Evolutionary conservation across 2,113 vertebrate genomes (phyloP), one percentile per base, ranked within the genome.

Genomic region (Brienomyrus brachyistius): DNA sequence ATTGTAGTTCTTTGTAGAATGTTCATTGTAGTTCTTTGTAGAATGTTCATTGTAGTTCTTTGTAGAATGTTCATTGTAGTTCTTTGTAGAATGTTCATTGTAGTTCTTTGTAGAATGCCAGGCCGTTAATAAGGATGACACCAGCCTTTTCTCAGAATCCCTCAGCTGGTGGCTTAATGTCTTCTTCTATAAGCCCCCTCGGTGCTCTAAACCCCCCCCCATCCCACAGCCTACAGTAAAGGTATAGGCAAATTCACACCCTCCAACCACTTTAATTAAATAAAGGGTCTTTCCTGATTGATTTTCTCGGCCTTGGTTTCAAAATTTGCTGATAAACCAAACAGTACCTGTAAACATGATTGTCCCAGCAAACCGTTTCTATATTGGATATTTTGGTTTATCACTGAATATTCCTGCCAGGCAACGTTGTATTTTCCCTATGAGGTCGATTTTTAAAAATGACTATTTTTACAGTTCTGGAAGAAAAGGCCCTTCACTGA

Each of bases 361-460:
- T 86, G 59, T 50, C 45, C 27, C 47, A 9, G 89, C 23, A 51
- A 66, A 62, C 19, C 1, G 31, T 13, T 62, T 90, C 84, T 87
- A n/a, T 90, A 23, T 40, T 19, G 45, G 54, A 27, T 86, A 86
- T 86, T 89, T 89, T 70, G 52, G 86, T 62, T 84, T 86, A 50
- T 66, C 56, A 4, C 43, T 86, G 43, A 62, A 86, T 13, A 51
- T 86, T 51, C 50, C 88, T 40, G 31, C n/a, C 66, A 52, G 40
- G 66, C 62, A 54, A 56, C 21, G 21, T 23, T 54, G 45, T 80
- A 35, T 80, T 80, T 8, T 35, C 80, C 47, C 66, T 50, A 40
- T 80, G 47, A 52, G 70, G 48, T 31, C 1, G 51, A 66, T 47
- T 84, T 83, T 83, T 52, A 11, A 89, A 89, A 48, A 48, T 47